Conservation (phyloP, 2,113 vertebrate genomes). For the human (Homo sapiens) region DNA sequence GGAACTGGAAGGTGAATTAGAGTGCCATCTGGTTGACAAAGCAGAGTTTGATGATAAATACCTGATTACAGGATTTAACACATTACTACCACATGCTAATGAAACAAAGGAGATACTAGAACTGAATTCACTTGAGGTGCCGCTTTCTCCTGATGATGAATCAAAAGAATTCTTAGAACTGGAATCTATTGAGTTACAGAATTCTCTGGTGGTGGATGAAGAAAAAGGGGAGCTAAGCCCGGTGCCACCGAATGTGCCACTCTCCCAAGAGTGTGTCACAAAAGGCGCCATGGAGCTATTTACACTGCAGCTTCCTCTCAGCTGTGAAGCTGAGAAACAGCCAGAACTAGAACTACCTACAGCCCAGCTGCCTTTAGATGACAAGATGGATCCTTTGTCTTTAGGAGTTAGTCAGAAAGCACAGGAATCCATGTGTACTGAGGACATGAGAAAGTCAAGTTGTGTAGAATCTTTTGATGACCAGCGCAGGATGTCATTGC, state of each 20-base stretch:
- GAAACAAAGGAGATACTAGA: slow-evolving; percentile 53
- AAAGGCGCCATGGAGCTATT: slow-evolving; percentile 52
- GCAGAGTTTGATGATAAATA: not conserved
- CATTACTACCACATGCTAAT: not conserved
- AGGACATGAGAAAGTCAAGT: not conserved
- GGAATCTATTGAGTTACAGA: slow-evolving; percentile 41
- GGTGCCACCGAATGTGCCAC: not conserved
- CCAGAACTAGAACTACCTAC: slow-evolving; percentile 17
- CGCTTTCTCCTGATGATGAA: not conserved
- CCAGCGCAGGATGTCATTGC: not conserved
- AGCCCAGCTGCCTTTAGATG: slow-evolving; percentile 33
- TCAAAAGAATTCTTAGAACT: slow-evolving; percentile 64
- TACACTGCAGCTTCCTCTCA: not conserved
- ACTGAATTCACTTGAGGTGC: slow-evolving; percentile 53
- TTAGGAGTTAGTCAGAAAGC: not conserved
- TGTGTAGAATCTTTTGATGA: not conserved
- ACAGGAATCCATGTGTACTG: not conserved
- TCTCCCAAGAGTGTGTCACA: not conserved
- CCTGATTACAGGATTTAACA: not conserved
- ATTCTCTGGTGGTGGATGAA: slow-evolving; percentile 8
- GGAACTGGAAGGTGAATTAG: not conserved
- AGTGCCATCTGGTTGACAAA: not conserved
- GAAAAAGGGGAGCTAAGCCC: slow-evolving; percentile 46
- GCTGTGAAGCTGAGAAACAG: not conserved
- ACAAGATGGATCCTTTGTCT: not conserved